Evolutionary conservation across 2,113 vertebrate genomes (phyloP).

Genomic region (Daubentonia madagascariensis): DNA sequence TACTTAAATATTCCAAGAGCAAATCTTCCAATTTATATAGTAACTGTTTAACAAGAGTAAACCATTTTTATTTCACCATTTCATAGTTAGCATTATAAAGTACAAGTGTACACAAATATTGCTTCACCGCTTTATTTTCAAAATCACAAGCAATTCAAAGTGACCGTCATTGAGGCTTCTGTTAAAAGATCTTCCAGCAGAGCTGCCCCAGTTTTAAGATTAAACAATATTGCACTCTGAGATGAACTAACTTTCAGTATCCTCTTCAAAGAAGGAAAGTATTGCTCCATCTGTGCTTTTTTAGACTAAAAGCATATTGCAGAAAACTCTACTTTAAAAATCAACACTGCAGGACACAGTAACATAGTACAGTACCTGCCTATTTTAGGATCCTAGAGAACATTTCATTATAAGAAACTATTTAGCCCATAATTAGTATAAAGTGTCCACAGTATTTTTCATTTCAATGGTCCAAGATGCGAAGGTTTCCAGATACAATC

Average conservation of each 20-base stretch:
- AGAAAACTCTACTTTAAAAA: slow-evolving; percentile 81
- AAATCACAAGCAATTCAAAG: slow-evolving; percentile 83
- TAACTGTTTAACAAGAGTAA: slow-evolving; percentile 65
- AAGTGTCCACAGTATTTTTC: slow-evolving; percentile 32
- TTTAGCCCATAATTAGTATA: slow-evolving; percentile 54
- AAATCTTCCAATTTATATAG: slow-evolving; percentile 8
- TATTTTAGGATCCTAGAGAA: slow-evolving; percentile 78
- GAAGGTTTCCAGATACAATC: slow-evolving; percentile 98
- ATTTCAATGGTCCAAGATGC: slow-evolving; percentile 96
- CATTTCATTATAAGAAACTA: slow-evolving; percentile 60
- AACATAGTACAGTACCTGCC: slow-evolving; percentile 77
- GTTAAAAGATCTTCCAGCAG: slow-evolving; percentile 71
- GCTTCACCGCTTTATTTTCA: slow-evolving; percentile 82
- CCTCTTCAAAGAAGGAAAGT: slow-evolving; percentile 78
- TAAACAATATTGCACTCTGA: slow-evolving; percentile 87
- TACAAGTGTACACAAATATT: slow-evolving; percentile 64
- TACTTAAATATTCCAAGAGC: slow-evolving; percentile 50
- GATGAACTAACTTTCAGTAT: slow-evolving; percentile 80
- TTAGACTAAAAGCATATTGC: slow-evolving; percentile 79
- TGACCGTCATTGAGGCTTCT: slow-evolving; percentile 71
- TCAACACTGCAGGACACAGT: slow-evolving; percentile 83
- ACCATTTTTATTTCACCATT: slow-evolving; percentile 68
- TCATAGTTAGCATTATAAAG: slow-evolving; percentile 66
- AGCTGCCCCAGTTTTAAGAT: slow-evolving; percentile 78
- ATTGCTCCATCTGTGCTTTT: slow-evolving; percentile 77